phyloP scores from a whole-genome alignment of 2,797 vertebrate genomes.

The Aphelocoma californica region DNA sequence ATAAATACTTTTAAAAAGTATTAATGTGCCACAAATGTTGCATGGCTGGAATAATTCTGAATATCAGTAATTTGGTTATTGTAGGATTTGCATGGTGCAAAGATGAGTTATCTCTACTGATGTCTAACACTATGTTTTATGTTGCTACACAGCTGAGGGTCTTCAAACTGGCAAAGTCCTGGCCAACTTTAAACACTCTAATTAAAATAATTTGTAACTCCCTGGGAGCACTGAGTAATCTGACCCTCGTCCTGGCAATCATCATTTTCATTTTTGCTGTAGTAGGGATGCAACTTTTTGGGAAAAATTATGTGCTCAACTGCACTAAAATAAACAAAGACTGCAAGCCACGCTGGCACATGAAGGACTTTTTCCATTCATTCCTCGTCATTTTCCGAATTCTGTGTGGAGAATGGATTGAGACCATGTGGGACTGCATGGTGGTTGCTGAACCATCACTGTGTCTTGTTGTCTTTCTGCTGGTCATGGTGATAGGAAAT shows the following conservation, averaged over 20 bases:
- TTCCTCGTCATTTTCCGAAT: constrained; percentile 92
- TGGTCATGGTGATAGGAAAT: constrained; percentile 96
- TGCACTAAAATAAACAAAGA: constrained; percentile 75
- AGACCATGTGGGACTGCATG: constrained; percentile 93
- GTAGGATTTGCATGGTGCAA: background rate
- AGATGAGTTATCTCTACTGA: background rate
- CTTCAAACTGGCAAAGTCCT: constrained; percentile 95
- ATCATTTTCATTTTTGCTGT: constrained; percentile 97
- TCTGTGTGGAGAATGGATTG: constrained; percentile 87
- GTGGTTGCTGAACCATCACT: constrained; percentile 81
- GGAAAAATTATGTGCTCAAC: constrained; percentile 74
- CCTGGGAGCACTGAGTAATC: constrained; percentile 91
- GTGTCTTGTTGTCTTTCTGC: constrained; percentile 91
- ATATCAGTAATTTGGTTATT: background rate
- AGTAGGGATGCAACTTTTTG: constrained; percentile 95
- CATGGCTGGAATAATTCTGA: background rate
- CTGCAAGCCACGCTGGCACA: constrained; percentile 90
- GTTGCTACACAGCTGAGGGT: constrained; percentile 85
- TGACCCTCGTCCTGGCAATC: constrained; percentile 93
- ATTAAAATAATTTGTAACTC: constrained; percentile 98
- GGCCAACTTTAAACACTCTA: constrained; percentile 94
- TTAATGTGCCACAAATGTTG: background rate
- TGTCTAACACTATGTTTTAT: constrained; percentile 28
- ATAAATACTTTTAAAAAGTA: background rate
- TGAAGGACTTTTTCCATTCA: constrained; percentile 96